Evolutionary conservation across 2,113 vertebrate species (phyloP), one percentile per base, ranked within the genome.

Genomic region (Oxyruncus cristatus): DNA sequence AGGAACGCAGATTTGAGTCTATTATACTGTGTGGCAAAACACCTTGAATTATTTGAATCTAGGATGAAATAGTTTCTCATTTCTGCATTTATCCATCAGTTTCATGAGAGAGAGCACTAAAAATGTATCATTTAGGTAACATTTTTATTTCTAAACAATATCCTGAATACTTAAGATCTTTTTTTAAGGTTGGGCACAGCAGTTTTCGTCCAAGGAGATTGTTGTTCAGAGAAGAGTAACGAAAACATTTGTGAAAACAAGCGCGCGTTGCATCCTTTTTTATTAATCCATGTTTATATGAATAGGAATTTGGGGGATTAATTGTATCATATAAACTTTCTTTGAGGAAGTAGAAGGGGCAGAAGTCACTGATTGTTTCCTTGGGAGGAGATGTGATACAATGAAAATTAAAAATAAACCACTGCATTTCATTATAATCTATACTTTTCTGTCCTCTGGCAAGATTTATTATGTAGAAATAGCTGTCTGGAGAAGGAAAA

Each of bases 391-490:
- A 32, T 62, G 11, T 44, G 41, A 52, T 77, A 47, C 59, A 68
- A 27, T 30, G 9, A 68, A 91, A 78, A 88, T n/a, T 71, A 58
- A 92, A 96, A 93, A 80, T 33, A 76, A 84, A 86, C 32, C 24
- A 39, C 19, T 72, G 27, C 33, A 65, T 65, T 72, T 79, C 49
- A 67, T 89, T 80, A 42, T 35, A 70, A 82, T 72, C 35, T 21
- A 46, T 37, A 30, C 24, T 75, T 78, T 66, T 65, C 53, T 88
- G 70, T 65, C 50, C 87, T 90, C 89, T 97, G 91, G 89, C 86
- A 97, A 96, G 93, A 53, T 95, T 90, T 90, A 24, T 88, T 73
- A 24, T 49, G n/a, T 44, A 86, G 61, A 92, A 46, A 16, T 58
- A 72, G 24, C 41, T 61, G 33, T 81, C 44, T 61, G 28, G 24